These are phyloP conservation scores for Glossosoma conforme DNA, from an alignment of 1,140 invertebrate genomes.

Conservation along the genomic window DNA sequence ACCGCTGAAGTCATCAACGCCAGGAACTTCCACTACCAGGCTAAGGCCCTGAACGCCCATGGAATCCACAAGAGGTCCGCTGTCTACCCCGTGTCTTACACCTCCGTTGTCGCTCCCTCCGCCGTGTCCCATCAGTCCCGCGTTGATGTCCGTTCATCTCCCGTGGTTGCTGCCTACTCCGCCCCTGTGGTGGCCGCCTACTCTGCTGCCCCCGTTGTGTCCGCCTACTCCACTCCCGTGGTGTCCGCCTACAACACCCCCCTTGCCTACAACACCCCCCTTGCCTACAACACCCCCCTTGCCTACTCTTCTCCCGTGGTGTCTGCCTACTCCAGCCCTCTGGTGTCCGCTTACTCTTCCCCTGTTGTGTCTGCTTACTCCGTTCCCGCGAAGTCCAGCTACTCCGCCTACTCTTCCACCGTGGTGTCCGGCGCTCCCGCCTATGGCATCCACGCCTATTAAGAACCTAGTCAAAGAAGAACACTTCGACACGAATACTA, in stretches of 20 bases:
- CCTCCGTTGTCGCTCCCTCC: slow-evolving; percentile 35
- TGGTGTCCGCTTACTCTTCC: slow-evolving; percentile 26
- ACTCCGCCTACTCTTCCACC: slow-evolving; percentile 18
- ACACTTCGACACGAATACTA: too few species aligned
- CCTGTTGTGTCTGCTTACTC: slow-evolving; percentile 16
- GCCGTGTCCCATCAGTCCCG: slow-evolving; percentile 41
- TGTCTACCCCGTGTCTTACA: slow-evolving; percentile 30
- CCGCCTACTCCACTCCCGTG: slow-evolving; percentile 16
- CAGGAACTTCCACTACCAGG: slow-evolving; percentile 33
- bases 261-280: slow-evolving; percentile 7
- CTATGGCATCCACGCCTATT: too few species aligned
- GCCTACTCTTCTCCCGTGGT: slow-evolving; percentile 19
- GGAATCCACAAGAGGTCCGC: slow-evolving; percentile 36
- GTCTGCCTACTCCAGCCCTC: slow-evolving; percentile 16
- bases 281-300: slow-evolving; percentile 38
- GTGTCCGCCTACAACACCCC: slow-evolving; percentile 18
- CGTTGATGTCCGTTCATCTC: slow-evolving; percentile 37
- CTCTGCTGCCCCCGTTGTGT: slow-evolving; percentile 19
- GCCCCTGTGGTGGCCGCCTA: slow-evolving; percentile 32
- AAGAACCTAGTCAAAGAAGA: too few species aligned
- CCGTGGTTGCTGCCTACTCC: slow-evolving; percentile 32
- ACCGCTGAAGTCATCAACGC: slow-evolving; percentile 33
- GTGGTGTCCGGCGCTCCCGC: slow-evolving; percentile 12
- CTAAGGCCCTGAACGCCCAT: slow-evolving; percentile 35
- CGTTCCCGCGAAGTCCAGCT: slow-evolving; percentile 19